These are phyloP conservation scores for Oophaga pumilio DNA, from an alignment of 2,113 vertebrate species.

Conservation along the genomic window DNA sequence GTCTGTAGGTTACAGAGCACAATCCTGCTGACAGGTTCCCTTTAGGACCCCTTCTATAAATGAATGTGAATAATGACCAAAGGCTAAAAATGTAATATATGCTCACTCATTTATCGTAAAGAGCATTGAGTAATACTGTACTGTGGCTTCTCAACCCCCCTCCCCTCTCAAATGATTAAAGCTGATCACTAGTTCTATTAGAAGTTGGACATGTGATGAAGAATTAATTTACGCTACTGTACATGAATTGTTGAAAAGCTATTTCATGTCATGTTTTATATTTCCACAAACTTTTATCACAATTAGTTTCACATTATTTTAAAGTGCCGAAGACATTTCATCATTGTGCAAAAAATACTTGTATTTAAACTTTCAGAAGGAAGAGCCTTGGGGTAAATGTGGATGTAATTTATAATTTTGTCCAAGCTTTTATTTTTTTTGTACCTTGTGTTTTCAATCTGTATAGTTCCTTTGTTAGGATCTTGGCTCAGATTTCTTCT, in stretches of 20 bases:
- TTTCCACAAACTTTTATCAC: not conserved
- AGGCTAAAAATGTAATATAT: no score
- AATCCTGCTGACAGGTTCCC: no score
- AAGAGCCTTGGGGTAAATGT: constrained; percentile 23
- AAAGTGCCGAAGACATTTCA: not conserved
- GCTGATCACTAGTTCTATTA: no score
- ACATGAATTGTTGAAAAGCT: not conserved
- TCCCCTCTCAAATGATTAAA: no score
- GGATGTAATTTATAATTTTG: constrained; percentile 15
- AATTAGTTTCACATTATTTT: constrained; percentile 1
- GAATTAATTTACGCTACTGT: no score
- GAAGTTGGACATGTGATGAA: no score
- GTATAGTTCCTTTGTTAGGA: constrained; percentile 28
- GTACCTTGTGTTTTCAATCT: constrained; percentile 25
- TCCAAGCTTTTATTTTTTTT: constrained; percentile 13
- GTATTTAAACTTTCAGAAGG: constrained; percentile 7
- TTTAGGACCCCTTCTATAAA: no score
- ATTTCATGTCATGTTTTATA: not conserved
- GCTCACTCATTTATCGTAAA: no score
- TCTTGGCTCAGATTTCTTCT: constrained; percentile 31
- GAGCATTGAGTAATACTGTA: no score
- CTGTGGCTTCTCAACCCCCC: no score
- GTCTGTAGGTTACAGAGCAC: no score
- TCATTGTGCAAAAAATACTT: not conserved
- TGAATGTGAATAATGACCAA: no score